Conservation (phyloP, 2,888 invertebrate genomes). For the Dendrolimus pini region DNA sequence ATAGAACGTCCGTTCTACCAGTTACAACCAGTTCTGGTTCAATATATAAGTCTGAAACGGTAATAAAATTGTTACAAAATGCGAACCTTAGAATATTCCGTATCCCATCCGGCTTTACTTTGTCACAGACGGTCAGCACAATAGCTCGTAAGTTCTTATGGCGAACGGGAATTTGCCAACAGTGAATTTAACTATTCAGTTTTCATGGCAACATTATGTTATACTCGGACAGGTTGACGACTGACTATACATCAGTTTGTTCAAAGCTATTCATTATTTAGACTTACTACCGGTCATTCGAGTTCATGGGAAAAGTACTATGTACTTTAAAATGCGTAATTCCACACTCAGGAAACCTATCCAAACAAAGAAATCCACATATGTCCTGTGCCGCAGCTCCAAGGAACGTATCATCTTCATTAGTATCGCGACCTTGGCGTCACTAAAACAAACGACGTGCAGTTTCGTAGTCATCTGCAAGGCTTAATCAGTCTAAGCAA, state of each 20-base stretch:
- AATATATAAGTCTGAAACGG: neutral
- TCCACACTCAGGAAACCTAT: too few species aligned
- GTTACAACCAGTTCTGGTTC: too few species aligned
- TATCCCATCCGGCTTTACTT: constrained; percentile 7
- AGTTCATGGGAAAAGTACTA: too few species aligned
- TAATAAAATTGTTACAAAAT: neutral
- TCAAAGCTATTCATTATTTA: neutral
- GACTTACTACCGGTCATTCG: neutral
- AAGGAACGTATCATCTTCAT: too few species aligned
- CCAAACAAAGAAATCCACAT: too few species aligned
- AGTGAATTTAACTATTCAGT: constrained; percentile 59
- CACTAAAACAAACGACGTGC: too few species aligned
- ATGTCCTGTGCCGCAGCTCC: too few species aligned
- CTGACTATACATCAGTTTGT: constrained; percentile 15
- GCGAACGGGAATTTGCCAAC: constrained; percentile 38
- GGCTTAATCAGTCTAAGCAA: too few species aligned
- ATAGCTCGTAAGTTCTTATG: constrained; percentile 53
- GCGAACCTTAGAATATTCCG: neutral
- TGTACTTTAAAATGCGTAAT: too few species aligned
- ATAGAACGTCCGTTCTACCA: too few species aligned
- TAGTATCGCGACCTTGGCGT: too few species aligned
- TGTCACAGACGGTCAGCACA: constrained; percentile 33
- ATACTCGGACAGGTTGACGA: constrained; percentile 28
- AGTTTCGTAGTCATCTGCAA: too few species aligned
- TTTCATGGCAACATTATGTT: constrained; percentile 40